Conservation (phyloP, 1,140 invertebrate genomes). For the Nasonia giraulti region DNA sequence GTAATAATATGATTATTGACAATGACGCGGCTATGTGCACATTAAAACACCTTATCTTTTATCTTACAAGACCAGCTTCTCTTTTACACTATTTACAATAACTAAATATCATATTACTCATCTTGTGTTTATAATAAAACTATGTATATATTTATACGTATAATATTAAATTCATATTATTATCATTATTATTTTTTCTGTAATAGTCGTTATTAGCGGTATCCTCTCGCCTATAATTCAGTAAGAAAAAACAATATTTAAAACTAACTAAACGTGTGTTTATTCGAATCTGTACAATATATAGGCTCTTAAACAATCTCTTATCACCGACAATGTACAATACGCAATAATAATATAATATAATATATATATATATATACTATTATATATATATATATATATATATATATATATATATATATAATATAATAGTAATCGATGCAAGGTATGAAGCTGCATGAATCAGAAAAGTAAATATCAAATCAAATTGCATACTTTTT, state of each 20-base stretch:
- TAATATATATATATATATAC: too few relatives aligned
- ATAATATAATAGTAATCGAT: constrained; percentile 48
- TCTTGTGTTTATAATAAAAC: constrained; percentile 70
- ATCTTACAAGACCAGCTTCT: constrained; percentile 78
- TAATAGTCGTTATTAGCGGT: constrained; percentile 57
- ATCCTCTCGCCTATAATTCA: constrained; percentile 54
- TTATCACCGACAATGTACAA: constrained; percentile 66
- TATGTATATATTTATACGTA: constrained; percentile 68
- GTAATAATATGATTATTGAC: constrained; percentile 76
- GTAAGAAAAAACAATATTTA: constrained; percentile 64
- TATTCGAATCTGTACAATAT: constrained; percentile 70
- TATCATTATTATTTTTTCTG: constrained; percentile 58
- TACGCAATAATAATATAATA: constrained; percentile 47
- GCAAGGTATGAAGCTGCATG: constrained; percentile 52
- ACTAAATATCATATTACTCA: constrained; percentile 72
- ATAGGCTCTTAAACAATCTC: constrained; percentile 70
- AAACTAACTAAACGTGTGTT: constrained; percentile 67
- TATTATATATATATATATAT: too few relatives aligned
- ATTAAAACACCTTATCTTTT: constrained; percentile 76
- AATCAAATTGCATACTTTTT: constrained; percentile 42
- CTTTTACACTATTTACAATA: constrained; percentile 76
- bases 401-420: too few relatives aligned
- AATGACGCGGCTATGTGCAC: constrained; percentile 77
- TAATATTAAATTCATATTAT: constrained; percentile 67
- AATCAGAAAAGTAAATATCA: constrained; percentile 42